These are phyloP conservation scores for Catocala fraxini DNA, from an alignment of 2,888 invertebrate genomes.

Conservation along the genomic window DNA sequence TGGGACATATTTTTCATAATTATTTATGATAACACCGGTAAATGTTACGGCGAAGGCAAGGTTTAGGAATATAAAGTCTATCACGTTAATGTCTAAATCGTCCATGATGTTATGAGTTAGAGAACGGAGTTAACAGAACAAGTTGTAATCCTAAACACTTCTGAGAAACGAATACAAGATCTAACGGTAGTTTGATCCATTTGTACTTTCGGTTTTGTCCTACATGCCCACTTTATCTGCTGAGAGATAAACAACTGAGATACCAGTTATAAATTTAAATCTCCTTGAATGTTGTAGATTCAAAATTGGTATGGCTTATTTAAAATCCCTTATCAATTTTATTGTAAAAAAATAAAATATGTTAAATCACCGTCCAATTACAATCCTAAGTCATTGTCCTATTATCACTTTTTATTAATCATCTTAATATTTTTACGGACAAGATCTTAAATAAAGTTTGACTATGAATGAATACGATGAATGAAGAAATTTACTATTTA, in stretches of 20 bases:
- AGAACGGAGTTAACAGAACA: conserved; percentile 19
- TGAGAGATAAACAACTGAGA: neutral
- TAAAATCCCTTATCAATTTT: too few relatives aligned
- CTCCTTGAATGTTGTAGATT: neutral
- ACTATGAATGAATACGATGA: too few relatives aligned
- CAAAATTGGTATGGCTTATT: too few relatives aligned
- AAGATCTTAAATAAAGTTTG: too few relatives aligned
- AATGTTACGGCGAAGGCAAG: conserved; percentile 81
- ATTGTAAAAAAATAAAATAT: too few relatives aligned
- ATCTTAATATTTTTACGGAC: too few relatives aligned
- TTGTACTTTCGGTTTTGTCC: conserved; percentile 41
- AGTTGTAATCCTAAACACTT: conserved; percentile 30
- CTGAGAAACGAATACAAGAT: conserved; percentile 39
- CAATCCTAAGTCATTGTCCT: too few relatives aligned
- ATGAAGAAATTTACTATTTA: too few relatives aligned
- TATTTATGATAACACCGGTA: conserved; percentile 89
- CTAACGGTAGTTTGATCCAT: conserved; percentile 54
- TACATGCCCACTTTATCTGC: conserved; percentile 16
- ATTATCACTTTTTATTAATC: too few relatives aligned
- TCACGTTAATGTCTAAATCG: conserved; percentile 66
- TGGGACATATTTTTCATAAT: conserved; percentile 90
- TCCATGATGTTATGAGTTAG: conserved; percentile 34
- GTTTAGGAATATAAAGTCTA: conserved; percentile 78
- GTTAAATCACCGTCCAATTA: too few relatives aligned
- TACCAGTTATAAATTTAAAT: neutral